Evolutionary conservation across 2,113 vertebrate species (phyloP).

Genomic region (Saimiri boliviensis): DNA sequence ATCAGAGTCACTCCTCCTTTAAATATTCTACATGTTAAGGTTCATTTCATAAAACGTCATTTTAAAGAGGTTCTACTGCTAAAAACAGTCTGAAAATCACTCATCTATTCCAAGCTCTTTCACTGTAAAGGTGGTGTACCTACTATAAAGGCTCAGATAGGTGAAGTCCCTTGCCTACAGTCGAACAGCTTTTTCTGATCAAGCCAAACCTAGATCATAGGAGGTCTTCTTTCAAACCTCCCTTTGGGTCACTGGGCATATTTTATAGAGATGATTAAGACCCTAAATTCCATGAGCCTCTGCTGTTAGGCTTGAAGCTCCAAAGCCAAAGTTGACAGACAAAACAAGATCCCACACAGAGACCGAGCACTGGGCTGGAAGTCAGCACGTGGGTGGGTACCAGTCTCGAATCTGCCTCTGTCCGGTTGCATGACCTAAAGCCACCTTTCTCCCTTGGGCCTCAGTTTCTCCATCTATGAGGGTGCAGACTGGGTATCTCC

Average conservation of each 20-base stretch:
- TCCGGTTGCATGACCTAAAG: neutral
- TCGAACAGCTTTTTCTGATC: neutral
- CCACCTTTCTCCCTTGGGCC: neutral
- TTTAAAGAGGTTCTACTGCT: neutral
- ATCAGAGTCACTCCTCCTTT: neutral
- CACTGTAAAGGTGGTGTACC: neutral
- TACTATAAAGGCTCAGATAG: neutral
- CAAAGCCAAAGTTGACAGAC: neutral
- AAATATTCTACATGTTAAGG: neutral
- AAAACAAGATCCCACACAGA: neutral
- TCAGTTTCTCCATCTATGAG: neutral
- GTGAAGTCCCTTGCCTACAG: neutral
- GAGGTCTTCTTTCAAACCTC: neutral
- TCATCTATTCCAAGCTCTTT: neutral
- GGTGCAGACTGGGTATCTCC: neutral
- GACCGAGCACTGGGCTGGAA: neutral
- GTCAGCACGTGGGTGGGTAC: fast-evolving
- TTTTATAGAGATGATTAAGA: neutral
- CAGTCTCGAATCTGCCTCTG: neutral
- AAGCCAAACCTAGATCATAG: neutral
- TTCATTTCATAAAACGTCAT: neutral
- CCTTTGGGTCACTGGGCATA: neutral
- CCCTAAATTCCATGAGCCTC: neutral
- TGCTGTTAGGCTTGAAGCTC: neutral
- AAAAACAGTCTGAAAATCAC: neutral